Conservation (phyloP, 2,797 vertebrate genomes). For the Pelochelys cantorii region DNA sequence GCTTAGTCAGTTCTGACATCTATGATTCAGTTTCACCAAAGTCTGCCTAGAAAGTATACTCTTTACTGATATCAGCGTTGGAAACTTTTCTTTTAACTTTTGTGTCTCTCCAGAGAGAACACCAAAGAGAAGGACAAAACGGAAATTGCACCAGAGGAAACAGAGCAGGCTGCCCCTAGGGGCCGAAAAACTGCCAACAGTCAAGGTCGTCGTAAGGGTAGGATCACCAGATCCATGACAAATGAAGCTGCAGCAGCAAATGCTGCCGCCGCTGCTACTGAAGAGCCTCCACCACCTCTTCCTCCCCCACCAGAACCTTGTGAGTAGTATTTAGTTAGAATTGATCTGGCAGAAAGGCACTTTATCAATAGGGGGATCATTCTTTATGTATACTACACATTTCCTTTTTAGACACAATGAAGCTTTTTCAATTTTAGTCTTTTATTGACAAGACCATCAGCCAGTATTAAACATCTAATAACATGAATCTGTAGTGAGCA, state of each 20-base stretch:
- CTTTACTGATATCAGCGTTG: not conserved
- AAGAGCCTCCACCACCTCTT: conserved; percentile 87
- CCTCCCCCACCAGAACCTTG: conserved; percentile 86
- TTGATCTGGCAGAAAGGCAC: not conserved
- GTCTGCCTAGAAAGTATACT: not conserved
- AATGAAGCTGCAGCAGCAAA: conserved; percentile 92
- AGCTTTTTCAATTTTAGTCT: not conserved
- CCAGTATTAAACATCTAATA: not conserved
- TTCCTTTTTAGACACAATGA: not conserved
- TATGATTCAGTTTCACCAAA: not conserved
- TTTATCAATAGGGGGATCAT: accelerated
- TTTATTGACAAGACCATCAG: not conserved
- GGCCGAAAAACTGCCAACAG: conserved; percentile 98
- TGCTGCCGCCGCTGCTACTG: conserved; percentile 82
- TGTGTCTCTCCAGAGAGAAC: conserved; percentile 80
- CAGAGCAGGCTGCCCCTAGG: conserved; percentile 92
- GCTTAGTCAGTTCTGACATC: too few relatives aligned
- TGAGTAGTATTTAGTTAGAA: conserved; percentile 61
- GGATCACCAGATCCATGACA: conserved; percentile 98
- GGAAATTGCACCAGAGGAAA: conserved; percentile 90
- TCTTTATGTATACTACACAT: accelerated
- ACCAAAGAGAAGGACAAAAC: conserved; percentile 98
- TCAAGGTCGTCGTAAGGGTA: conserved; percentile 95
- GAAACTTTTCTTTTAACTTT: not conserved
- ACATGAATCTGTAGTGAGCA: not conserved